Evolutionary conservation across 2,888 invertebrate species (phyloP), one percentile per base, ranked within the genome.

Genomic region (Apamea epomidion): DNA sequence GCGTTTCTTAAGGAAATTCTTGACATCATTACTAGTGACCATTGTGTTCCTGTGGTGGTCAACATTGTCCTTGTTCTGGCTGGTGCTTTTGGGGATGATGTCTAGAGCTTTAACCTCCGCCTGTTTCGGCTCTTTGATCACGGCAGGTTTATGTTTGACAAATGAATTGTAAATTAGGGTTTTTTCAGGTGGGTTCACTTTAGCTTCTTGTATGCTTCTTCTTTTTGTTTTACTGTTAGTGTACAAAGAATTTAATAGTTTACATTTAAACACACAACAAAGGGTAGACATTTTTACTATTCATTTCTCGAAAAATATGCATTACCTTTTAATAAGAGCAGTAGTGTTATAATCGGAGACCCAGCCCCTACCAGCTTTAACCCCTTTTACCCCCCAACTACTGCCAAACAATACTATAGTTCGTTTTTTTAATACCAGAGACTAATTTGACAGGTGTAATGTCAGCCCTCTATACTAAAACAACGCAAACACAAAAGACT

Each of bases 201-300:
- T 65, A 29, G 89, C 72, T 78, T 92, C 93, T 14, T 91, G 91
- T 32, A 96, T 91, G 87, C 96, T 96, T 88, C 93, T 93, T 79
- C 96, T 92, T 91, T 96, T 96, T n/a, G 93, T 94, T 92, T 94
- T 95, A 75, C 96, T 96, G 91, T 58, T 12, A 68, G 68, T 71
- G 42, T 48, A 68, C 67, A 73, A 74, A 84, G 0, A 70, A 32
- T 64, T 73, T 21, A 18, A 6, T 25, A 32, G 45, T 65, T 45
- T 42, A 37, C 12, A n/a, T 37, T 37, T 37, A 58, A 37, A 37
- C n/a, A 72, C 37, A 37, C 10, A 37, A 37, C 12, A 48, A 48
- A 48, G 3, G 42, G 48, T 14, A 48, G 14, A 48, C 42, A 4
- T 42, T 42, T 42, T 42, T 42, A 42, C 42, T 42, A 42, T 42